Evolutionary conservation across 64 coral and sea anemone genomes (phyloP).

Genomic region (Montipora capricornis): DNA sequence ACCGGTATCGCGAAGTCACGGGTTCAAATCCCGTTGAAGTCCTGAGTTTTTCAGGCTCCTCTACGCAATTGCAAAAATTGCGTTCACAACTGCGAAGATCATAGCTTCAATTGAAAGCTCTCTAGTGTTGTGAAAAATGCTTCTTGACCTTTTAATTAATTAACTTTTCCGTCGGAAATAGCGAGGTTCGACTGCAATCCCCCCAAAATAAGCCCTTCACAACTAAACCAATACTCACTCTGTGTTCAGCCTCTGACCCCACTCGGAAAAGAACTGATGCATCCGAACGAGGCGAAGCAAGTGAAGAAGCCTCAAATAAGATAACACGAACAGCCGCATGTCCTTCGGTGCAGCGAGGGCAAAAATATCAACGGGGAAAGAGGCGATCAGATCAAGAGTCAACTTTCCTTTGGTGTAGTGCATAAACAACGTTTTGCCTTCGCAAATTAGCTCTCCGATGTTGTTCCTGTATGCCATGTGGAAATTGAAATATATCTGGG

Average conservation of each 20-base stretch:
- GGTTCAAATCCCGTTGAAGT: too few relatives aligned
- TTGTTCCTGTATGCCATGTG: conserved; percentile 75
- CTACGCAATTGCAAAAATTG: too few relatives aligned
- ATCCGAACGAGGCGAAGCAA: conserved; percentile 79
- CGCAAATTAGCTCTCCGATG: conserved; percentile 74
- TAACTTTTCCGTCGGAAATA: too few relatives aligned
- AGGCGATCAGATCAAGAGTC: conserved; percentile 68
- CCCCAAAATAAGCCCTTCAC: too few relatives aligned
- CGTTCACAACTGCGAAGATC: too few relatives aligned
- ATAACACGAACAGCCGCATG: conserved; percentile 66
- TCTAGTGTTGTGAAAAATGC: too few relatives aligned
- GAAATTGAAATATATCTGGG: conserved; percentile 86
- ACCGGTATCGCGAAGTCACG: too few relatives aligned
- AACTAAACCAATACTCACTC: conserved; percentile 65
- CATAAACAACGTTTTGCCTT: conserved; percentile 48
- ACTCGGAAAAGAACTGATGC: conserved; percentile 74
- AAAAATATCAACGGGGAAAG: conserved; percentile 84
- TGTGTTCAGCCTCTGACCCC: conserved; percentile 77
- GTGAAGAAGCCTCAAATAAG: conserved; percentile 77
- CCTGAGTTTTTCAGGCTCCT: too few relatives aligned
- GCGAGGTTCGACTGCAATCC: too few relatives aligned
- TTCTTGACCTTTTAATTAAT: too few relatives aligned
- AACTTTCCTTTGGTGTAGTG: conserved; percentile 81
- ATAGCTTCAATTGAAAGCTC: too few relatives aligned
- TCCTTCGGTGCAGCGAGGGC: conserved; percentile 73